Conservation (phyloP, 2,797 vertebrate species). For the Ctenopoma kingsleyae region DNA sequence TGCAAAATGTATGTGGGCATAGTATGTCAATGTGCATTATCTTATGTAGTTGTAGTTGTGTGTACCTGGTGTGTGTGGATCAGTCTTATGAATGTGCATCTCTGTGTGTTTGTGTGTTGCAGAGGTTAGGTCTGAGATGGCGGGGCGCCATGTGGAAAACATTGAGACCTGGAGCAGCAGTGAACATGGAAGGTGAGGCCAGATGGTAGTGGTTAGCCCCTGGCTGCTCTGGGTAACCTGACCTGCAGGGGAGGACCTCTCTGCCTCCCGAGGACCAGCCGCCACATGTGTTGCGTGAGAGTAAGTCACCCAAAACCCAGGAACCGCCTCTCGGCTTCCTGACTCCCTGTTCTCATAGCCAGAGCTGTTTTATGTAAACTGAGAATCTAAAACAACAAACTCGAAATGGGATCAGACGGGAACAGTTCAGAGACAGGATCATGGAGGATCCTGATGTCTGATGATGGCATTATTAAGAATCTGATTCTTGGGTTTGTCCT, state of each 20-base stretch:
- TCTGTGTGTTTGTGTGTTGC: conserved; percentile 37
- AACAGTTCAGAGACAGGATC: conserved; percentile 66
- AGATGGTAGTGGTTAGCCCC: conserved; percentile 83
- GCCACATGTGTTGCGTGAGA: conserved; percentile 81
- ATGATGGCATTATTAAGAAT: conserved; percentile 32
- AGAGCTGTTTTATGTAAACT: conserved; percentile 60
- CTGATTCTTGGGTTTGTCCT: conserved; percentile 16
- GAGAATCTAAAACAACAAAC: conserved; percentile 72
- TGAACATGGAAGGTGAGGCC: conserved; percentile 74
- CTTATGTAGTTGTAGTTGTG: background rate
- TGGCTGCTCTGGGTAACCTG: conserved; percentile 79
- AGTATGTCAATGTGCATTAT: background rate
- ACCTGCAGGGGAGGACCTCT: conserved; percentile 76
- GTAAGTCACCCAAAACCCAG: conserved; percentile 75
- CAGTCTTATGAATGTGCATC: conserved; percentile 18
- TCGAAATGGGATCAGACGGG: conserved; percentile 62
- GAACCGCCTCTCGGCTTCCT: conserved; percentile 75
- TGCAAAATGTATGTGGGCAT: background rate
- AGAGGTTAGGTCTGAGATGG: conserved; percentile 70
- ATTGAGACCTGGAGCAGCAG: conserved; percentile 69
- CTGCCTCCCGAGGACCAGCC: conserved; percentile 72
- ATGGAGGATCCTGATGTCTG: conserved; percentile 39
- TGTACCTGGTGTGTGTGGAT: conserved; percentile 22
- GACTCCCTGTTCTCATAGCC: conserved; percentile 62
- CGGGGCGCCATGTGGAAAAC: conserved; percentile 80